Base-by-base conservation (phyloP, 2,113 vertebrate species). In the Ammospiza nelsoni region DNA sequence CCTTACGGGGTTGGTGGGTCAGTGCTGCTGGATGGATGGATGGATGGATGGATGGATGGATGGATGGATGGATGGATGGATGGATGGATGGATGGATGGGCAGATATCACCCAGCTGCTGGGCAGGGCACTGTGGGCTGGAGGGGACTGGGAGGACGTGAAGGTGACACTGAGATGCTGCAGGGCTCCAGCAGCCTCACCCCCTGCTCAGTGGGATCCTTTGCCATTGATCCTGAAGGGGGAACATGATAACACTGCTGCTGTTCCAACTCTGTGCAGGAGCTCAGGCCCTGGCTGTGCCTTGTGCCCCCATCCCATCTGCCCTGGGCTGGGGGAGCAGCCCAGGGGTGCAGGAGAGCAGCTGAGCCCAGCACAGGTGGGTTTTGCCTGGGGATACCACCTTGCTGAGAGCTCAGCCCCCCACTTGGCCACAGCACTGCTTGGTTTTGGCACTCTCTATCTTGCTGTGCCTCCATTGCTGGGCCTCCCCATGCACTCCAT, bases 271-370 rank as follows among this genome's bases (percentile, higher is more conserved):
- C 31, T 18, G 29, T 23, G 55, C 23, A 15, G 23, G 41, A 61
- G 22, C 62, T 71, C 3, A 1, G 41, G 29, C 37, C 37, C 17
- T 5, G 4, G 44, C n/a, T 15, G 66, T n/a, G n/a, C 51, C 7
- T 0, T 0, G 3, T 13, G 3, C 48, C 33, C 39, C 69, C 44
- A 2, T n/a, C 59, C 2, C 0, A 0, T 41, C 58, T 67, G 68
- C 12, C 57, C 24, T 5, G 5, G 25, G 35, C 84, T n/a, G 18
- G 65, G 33, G 44, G 22, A 81, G 43, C 68, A 81, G 94, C 54
- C 69, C 10, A 0, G 25, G 51, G 11, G 9, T 27, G 54, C 5
- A 7, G 44, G 82, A 37, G 33, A 8, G 1, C 4, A 2, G 23
- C 67, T 22, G 3, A 35, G 76, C 22, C 41, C 9, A 33, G 73